Evolutionary conservation across 2,888 invertebrate species (phyloP).

Genomic region (Hartigia nigra): DNA sequence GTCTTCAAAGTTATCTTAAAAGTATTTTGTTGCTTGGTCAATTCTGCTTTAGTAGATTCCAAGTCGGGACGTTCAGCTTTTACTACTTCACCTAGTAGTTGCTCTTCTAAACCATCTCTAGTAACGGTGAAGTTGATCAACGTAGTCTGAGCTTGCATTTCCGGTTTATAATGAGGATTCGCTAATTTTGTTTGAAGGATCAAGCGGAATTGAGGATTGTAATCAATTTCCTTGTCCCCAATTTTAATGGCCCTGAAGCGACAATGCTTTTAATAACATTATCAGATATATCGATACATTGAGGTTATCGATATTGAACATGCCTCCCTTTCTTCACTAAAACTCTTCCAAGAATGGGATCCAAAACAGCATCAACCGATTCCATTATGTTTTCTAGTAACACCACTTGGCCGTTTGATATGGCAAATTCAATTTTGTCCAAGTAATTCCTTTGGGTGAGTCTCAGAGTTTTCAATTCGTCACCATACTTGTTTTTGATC

Average conservation of each 20-base stretch:
- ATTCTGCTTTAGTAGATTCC: conserved; percentile 81
- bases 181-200: conserved; percentile 93
- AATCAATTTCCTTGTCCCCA: conserved; percentile 94
- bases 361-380: conserved; percentile 88
- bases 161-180: conserved; percentile 96
- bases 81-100: conserved; percentile 91
- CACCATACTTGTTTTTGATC: conserved; percentile 91
- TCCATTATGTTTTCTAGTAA: conserved; percentile 93
- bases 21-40: conserved; percentile 93
- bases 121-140: conserved; percentile 97
- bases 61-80: conserved; percentile 93
- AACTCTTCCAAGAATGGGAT: conserved; percentile 87
- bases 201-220: conserved; percentile 82
- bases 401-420: conserved; percentile 80
- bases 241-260: conserved; percentile 76
- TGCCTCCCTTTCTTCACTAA: conserved; percentile 87
- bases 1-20: conserved; percentile 92
- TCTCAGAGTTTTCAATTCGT: conserved; percentile 77
- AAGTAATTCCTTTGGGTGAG: conserved; percentile 86
- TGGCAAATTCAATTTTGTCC: conserved; percentile 82
- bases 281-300: background rate
- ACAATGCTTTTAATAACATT: background rate
- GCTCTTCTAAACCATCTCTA: conserved; percentile 92
- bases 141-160: conserved; percentile 96
- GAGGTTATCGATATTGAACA: conserved; percentile 26